phyloP scores from a whole-genome alignment of 2,797 vertebrate species.

The Argya squamiceps region DNA sequence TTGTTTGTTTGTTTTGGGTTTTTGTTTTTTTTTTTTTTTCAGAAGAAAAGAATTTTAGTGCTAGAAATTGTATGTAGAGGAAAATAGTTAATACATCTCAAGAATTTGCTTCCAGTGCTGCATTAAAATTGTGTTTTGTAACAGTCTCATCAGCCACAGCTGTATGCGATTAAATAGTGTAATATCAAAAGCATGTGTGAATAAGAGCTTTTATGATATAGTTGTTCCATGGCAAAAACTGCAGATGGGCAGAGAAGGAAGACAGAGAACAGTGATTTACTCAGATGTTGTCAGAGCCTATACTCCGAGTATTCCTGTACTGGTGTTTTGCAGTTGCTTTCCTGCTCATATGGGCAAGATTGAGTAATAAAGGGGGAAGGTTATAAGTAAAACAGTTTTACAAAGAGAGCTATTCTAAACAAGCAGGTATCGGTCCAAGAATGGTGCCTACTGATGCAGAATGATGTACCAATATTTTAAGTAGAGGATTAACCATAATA shows the following conservation, averaged over 20 bases:
- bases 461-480: background rate
- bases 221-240: conserved; percentile 65
- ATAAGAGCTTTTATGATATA: conserved; percentile 76
- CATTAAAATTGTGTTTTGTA: conserved; percentile 77
- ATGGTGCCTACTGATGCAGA: background rate
- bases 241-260: conserved; percentile 66
- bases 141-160: conserved; percentile 78
- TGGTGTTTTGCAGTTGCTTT: background rate
- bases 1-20: background rate
- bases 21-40: background rate
- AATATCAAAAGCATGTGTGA: conserved; percentile 83
- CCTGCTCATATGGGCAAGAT: background rate
- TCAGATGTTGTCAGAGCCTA: conserved; percentile 8
- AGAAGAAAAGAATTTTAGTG: conserved; percentile 52
- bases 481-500: background rate
- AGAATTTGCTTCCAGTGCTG: conserved; percentile 72
- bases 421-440: background rate
- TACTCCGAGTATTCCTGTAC: background rate
- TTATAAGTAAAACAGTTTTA: background rate
- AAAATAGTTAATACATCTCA: conserved; percentile 74
- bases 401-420: background rate
- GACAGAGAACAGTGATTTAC: conserved; percentile 28
- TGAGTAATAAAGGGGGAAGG: background rate
- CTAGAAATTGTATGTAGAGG: conserved; percentile 66
- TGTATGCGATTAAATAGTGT: conserved; percentile 79